Evolutionary conservation across 2,888 invertebrate genomes (phyloP).

Genomic region (Ephialtes manifestator): DNA sequence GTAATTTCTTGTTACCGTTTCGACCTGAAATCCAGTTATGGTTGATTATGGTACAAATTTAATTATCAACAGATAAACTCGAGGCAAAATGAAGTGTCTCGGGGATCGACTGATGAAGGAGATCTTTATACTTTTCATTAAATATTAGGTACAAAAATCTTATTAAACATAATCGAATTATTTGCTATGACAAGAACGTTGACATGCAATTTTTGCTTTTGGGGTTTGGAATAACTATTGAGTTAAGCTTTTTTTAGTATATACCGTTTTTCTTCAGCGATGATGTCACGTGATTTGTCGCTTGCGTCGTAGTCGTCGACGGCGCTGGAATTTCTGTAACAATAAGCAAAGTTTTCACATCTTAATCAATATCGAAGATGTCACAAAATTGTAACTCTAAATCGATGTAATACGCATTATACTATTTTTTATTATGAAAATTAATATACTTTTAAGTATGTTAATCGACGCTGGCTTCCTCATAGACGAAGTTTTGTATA

Average conservation of each 20-base stretch:
- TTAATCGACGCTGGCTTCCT: too few species aligned
- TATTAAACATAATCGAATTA: background rate
- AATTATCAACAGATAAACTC: background rate
- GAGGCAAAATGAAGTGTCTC: background rate
- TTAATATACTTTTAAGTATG: too few species aligned
- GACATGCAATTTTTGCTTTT: background rate
- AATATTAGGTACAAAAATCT: background rate
- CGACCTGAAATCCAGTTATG: conserved; percentile 85
- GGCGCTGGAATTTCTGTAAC: conserved; percentile 94
- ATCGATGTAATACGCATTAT: too few species aligned
- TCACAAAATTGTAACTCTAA: too few species aligned
- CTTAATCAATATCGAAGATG: background rate
- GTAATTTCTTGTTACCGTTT: conserved; percentile 88
- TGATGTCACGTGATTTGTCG: conserved; percentile 87
- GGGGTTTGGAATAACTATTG: background rate
- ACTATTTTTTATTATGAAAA: too few species aligned
- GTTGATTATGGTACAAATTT: background rate
- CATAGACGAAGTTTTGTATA: too few species aligned
- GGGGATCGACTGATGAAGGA: background rate
- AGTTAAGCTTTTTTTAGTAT: conserved; percentile 29
- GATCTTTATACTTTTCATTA: background rate
- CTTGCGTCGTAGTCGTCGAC: conserved; percentile 91
- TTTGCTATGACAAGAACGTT: background rate
- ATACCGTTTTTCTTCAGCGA: conserved; percentile 90
- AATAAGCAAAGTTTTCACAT: conserved; percentile 32